Conservation (phyloP, 2,888 invertebrate genomes). For the Synanthedon tipuliformis region DNA sequence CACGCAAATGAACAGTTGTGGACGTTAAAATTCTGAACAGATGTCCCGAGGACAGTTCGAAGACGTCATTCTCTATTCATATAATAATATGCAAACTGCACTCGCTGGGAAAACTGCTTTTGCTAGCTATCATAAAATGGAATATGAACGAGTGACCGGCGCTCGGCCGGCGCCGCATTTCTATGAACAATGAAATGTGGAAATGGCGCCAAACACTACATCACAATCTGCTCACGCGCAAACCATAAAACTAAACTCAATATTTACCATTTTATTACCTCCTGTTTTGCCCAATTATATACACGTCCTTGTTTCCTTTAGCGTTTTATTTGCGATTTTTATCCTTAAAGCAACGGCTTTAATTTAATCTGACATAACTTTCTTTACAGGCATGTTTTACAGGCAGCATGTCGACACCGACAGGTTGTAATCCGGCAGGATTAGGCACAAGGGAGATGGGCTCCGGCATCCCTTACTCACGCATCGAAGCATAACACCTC, state of each 20-base stretch:
- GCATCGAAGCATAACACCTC: no score
- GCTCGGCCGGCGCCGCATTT: conserved; percentile 45
- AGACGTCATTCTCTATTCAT: conserved; percentile 33
- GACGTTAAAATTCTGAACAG: conserved; percentile 47
- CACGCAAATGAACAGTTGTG: neutral
- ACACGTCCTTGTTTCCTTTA: conserved; percentile 30
- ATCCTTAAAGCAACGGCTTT: no score
- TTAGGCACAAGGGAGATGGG: no score
- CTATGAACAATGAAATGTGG: conserved; percentile 64
- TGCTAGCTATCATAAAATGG: conserved; percentile 55
- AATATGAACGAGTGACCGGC: conserved; percentile 43
- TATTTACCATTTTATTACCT: neutral
- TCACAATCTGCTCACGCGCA: conserved; percentile 36
- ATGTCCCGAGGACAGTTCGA: conserved; percentile 19
- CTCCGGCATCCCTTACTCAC: no score
- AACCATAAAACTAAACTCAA: conserved; percentile 31
- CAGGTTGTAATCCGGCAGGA: no score
- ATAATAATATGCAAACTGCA: conserved; percentile 24
- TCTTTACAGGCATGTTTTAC: no score
- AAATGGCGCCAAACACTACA: conserved; percentile 55
- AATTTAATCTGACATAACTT: no score
- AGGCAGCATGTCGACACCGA: no score
- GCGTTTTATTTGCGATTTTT: no score
- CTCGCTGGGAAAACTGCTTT: conserved; percentile 38
- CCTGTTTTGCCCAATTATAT: neutral